Evolutionary conservation across 1,140 invertebrate genomes (phyloP).

Genomic region (Lepidurus arcticus): DNA sequence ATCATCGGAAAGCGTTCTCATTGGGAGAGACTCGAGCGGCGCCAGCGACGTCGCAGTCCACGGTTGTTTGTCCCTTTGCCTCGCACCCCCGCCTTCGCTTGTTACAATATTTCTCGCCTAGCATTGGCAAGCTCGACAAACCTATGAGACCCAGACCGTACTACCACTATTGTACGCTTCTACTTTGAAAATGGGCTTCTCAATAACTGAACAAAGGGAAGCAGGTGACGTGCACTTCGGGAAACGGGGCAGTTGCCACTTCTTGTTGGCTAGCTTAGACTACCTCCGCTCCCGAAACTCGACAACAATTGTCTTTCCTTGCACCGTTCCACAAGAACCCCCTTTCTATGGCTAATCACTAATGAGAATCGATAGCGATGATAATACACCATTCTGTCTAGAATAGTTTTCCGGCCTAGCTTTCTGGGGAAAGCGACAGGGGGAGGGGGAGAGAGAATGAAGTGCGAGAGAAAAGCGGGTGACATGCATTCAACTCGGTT

Average conservation of each 20-base stretch:
- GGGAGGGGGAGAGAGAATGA: neutral
- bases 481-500: neutral
- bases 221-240: conserved; percentile 2
- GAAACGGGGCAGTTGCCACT: neutral
- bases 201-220: neutral
- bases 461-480: neutral
- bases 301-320: neutral
- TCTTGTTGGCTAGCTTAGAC: neutral
- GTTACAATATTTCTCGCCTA: neutral
- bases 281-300: neutral
- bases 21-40: conserved; percentile 1
- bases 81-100: neutral
- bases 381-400: conserved; percentile 2
- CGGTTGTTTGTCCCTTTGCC: neutral
- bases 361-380: conserved; percentile 15
- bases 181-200: neutral
- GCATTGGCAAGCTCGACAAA: neutral
- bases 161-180: neutral
- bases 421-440: neutral
- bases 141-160: neutral
- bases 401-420: conserved; percentile 10
- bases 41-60: conserved; percentile 11
- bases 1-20: neutral
- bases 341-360: neutral
- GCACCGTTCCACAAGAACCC: neutral